These are phyloP conservation scores for Columba janthina DNA, from an alignment of 2,113 vertebrate species.

Conservation along the genomic window DNA sequence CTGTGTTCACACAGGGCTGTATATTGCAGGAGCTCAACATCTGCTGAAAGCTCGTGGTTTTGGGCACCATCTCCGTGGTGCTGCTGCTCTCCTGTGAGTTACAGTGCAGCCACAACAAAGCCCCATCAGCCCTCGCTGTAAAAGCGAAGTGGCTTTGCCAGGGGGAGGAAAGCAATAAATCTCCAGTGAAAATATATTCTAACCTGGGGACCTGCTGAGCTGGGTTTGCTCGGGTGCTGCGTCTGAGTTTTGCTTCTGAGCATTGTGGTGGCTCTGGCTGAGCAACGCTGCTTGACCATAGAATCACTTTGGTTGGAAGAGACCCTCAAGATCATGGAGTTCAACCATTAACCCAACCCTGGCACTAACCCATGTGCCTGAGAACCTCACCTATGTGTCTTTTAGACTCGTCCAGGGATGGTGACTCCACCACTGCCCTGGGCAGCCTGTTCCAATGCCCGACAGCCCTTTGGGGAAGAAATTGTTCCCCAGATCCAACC, in stretches of 20 bases:
- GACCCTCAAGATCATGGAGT: too few species aligned
- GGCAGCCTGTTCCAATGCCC: too few species aligned
- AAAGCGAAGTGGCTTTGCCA: neutral
- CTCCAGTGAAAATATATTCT: neutral
- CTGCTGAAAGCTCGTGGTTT: neutral
- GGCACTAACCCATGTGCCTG: too few species aligned
- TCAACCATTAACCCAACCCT: too few species aligned
- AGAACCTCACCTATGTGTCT: too few species aligned
- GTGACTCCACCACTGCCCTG: too few species aligned
- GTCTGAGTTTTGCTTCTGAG: neutral
- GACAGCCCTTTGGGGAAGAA: too few species aligned
- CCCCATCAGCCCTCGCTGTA: neutral
- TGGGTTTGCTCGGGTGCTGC: neutral
- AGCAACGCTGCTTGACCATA: too few species aligned
- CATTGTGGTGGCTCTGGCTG: rapidly evolving
- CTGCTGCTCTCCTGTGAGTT: neutral
- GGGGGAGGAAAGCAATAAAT: neutral
- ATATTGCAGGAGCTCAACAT: neutral
- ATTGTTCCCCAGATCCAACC: too few species aligned
- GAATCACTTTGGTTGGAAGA: too few species aligned
- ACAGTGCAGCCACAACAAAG: neutral
- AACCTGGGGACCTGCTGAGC: neutral
- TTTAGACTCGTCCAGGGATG: too few species aligned
- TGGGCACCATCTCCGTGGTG: rapidly evolving
- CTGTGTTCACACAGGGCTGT: rapidly evolving